phyloP scores from a whole-genome alignment of 2,888 invertebrate species.

The Hirtodrosophila trivittata region DNA sequence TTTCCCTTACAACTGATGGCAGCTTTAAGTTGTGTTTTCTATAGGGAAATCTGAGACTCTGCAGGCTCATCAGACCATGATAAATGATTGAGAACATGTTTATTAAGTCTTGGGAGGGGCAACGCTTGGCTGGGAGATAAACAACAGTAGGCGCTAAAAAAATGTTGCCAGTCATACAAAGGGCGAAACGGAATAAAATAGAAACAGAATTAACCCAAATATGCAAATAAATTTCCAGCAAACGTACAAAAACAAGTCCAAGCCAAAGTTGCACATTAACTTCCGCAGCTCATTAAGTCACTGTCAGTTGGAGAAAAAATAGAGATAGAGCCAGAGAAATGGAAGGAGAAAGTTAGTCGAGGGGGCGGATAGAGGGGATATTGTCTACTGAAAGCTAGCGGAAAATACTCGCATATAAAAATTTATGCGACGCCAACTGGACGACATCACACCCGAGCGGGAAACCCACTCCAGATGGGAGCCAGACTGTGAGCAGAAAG shows the following conservation, averaged over 20 bases:
- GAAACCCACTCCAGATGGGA: constrained; percentile 19
- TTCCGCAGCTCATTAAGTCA: constrained; percentile 80
- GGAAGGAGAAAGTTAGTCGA: not conserved
- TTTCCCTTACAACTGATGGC: too few species aligned
- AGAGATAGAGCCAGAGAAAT: not conserved
- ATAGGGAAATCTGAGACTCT: not conserved
- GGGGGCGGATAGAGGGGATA: constrained; percentile 4
- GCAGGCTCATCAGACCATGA: constrained; percentile 10
- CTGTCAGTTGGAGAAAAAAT: constrained; percentile 53
- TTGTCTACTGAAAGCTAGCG: constrained; percentile 39
- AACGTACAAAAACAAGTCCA: constrained; percentile 49
- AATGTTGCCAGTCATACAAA: constrained; percentile 46
- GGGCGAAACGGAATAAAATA: constrained; percentile 30
- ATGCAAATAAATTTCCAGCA: constrained; percentile 71
- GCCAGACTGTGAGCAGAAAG: constrained; percentile 13
- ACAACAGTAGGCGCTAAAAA: constrained; percentile 13
- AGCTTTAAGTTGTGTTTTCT: too few species aligned
- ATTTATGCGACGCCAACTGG: constrained; percentile 80
- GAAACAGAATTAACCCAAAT: constrained; percentile 74
- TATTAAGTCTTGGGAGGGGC: constrained; percentile 33
- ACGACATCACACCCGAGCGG: constrained; percentile 49
- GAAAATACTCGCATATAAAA: constrained; percentile 63
- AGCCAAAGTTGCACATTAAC: constrained; percentile 71
- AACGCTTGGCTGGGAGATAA: constrained; percentile 5
- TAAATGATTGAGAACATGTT: constrained; percentile 38